phyloP scores from a whole-genome alignment of 1,140 invertebrate genomes.

The Aphidius gifuensis region DNA sequence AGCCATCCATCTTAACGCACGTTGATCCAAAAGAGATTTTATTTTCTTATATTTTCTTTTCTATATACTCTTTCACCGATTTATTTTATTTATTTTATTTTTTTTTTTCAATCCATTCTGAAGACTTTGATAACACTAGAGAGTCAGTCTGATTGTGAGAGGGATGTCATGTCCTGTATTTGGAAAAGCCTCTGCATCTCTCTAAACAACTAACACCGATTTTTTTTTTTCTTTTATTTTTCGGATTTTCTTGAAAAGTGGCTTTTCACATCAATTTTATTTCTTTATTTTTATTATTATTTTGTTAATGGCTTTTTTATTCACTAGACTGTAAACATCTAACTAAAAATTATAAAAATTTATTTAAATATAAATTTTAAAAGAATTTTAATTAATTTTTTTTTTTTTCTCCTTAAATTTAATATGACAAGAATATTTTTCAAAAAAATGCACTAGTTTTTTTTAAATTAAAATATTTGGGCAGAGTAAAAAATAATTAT shows the following conservation, averaged over 20 bases:
- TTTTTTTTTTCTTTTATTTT: neutral
- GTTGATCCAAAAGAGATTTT: slow-evolving; percentile 9
- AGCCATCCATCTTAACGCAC: slow-evolving; percentile 15
- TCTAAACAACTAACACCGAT: slow-evolving; percentile 9
- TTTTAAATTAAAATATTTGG: too few relatives aligned
- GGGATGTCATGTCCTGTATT: slow-evolving; percentile 31
- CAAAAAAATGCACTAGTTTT: too few relatives aligned
- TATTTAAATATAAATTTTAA: too few relatives aligned
- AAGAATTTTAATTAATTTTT: too few relatives aligned
- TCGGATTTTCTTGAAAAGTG: neutral
- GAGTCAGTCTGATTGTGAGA: slow-evolving; percentile 31
- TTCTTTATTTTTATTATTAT: too few relatives aligned
- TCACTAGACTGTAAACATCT: too few relatives aligned
- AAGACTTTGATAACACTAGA: slow-evolving; percentile 16
- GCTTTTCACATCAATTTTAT: too few relatives aligned
- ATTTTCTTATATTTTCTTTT: slow-evolving; percentile 17
- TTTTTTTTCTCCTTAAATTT: too few relatives aligned
- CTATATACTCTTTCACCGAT: slow-evolving; percentile 12
- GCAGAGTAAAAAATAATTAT: too few relatives aligned
- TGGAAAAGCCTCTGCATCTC: slow-evolving; percentile 28
- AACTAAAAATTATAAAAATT: too few relatives aligned
- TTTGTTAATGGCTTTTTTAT: too few relatives aligned
- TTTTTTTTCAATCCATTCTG: slow-evolving; percentile 13
- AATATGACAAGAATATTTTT: too few relatives aligned
- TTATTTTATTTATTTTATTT: slow-evolving; percentile 18